A percentile compares a stretch with the other conserved stretches of the same genome.
phyloP scores from a whole-genome alignment of 2,113 vertebrate genomes.

The Rhinogobius similis region DNA sequence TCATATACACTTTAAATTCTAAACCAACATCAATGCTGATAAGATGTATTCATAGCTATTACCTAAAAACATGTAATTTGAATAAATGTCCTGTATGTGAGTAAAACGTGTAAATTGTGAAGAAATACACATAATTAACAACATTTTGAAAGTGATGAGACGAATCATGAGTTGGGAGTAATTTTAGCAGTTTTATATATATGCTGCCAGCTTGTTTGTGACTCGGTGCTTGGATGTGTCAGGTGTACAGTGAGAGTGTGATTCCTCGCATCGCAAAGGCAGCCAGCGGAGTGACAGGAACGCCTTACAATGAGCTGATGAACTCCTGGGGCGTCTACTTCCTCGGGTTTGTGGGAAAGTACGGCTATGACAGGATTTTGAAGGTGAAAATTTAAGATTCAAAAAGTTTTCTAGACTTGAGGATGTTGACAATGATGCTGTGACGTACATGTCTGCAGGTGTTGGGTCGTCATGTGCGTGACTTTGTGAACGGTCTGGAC shows the following conservation, averaged over 20 bases:
- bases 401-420: conserved; percentile 1
- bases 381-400: conserved; percentile 63
- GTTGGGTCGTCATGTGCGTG: conserved; percentile 73
- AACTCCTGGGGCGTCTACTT: conserved; percentile 82
- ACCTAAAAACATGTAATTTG: too few species aligned
- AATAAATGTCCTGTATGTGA: not conserved
- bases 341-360: conserved; percentile 79
- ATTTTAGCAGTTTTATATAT: not conserved
- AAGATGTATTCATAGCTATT: too few species aligned
- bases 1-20: too few species aligned
- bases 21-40: too few species aligned
- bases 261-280: conserved; percentile 78
- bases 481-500: conserved; percentile 80
- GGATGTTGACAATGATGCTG: not conserved
- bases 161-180: not conserved
- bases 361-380: conserved; percentile 78
- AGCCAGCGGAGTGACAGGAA: conserved; percentile 77
- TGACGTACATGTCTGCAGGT: conserved; percentile 53
- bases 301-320: conserved; percentile 80
- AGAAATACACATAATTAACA: not conserved
- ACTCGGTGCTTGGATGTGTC: conserved; percentile 28
- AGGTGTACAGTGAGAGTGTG: conserved; percentile 79
- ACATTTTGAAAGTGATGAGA: not conserved
- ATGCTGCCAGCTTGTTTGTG: not conserved
- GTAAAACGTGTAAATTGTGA: not conserved